These are phyloP conservation scores for Stenolophus ochropezus DNA, from an alignment of 2,888 invertebrate species.

Conservation along the genomic window DNA sequence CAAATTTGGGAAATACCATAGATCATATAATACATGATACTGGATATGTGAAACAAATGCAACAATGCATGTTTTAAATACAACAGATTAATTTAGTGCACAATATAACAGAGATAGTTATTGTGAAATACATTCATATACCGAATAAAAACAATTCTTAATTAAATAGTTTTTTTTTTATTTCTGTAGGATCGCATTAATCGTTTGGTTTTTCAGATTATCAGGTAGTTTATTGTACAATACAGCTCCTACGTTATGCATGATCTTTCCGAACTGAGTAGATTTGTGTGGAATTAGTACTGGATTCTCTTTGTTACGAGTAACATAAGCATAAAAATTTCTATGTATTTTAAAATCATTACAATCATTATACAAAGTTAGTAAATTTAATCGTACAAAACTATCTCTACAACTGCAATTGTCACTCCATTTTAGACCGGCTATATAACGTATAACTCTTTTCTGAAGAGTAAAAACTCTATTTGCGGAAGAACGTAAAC, in stretches of 20 bases:
- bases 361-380: not conserved
- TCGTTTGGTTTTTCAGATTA: not conserved
- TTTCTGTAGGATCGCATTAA: not conserved
- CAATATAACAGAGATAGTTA: too few species aligned
- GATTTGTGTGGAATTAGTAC: not conserved
- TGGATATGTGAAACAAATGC: not conserved
- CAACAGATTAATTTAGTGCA: too few species aligned
- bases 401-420: constrained; percentile 3
- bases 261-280: not conserved
- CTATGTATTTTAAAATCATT: not conserved
- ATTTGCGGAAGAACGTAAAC: not conserved
- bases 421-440: constrained; percentile 1
- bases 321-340: too few species aligned
- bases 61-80: not conserved
- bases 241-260: not conserved
- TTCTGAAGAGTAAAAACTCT: not conserved
- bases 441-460: constrained; percentile 1
- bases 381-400: too few species aligned
- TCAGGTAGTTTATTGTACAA: constrained; percentile 1
- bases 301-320: not conserved
- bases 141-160: not conserved
- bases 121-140: not conserved
- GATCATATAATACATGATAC: constrained; percentile 17
- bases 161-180: not conserved
- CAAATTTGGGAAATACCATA: not conserved